Evolutionary conservation across 1,140 invertebrate species (phyloP).

Genomic region (Ericerus pela): DNA sequence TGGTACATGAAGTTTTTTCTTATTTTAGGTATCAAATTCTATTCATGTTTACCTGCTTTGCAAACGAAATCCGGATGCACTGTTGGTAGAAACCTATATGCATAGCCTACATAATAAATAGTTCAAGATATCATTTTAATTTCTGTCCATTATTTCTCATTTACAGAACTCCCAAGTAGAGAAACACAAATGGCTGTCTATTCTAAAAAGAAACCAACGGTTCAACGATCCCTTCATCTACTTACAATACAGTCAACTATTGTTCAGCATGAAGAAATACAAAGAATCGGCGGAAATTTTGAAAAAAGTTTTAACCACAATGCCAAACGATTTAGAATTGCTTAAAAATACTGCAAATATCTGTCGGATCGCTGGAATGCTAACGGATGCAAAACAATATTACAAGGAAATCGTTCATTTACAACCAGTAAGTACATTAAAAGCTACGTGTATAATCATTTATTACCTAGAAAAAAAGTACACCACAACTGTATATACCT

Average conservation of each 20-base stretch:
- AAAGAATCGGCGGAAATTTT: not conserved
- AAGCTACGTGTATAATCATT: too few relatives aligned
- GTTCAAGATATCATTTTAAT: too few relatives aligned
- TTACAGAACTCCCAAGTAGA: not conserved
- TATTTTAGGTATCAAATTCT: too few relatives aligned
- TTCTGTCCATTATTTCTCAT: too few relatives aligned
- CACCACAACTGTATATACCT: too few relatives aligned
- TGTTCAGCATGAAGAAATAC: not conserved
- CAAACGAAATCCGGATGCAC: too few relatives aligned
- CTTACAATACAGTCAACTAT: not conserved
- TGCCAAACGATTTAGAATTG: not conserved
- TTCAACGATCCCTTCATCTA: not conserved
- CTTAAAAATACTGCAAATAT: not conserved
- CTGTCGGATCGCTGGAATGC: not conserved
- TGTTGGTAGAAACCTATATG: too few relatives aligned
- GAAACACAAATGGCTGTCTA: conserved; percentile 3
- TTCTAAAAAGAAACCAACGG: not conserved
- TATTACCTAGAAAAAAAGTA: too few relatives aligned
- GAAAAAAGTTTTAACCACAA: not conserved
- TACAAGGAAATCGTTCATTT: not conserved
- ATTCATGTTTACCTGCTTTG: too few relatives aligned
- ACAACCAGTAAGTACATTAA: not conserved
- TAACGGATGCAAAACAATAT: not conserved
- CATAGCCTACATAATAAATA: too few relatives aligned
- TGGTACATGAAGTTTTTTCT: too few relatives aligned